Evolutionary conservation across 2,888 invertebrate species (phyloP).

Genomic region (Lamellibrachia columna): DNA sequence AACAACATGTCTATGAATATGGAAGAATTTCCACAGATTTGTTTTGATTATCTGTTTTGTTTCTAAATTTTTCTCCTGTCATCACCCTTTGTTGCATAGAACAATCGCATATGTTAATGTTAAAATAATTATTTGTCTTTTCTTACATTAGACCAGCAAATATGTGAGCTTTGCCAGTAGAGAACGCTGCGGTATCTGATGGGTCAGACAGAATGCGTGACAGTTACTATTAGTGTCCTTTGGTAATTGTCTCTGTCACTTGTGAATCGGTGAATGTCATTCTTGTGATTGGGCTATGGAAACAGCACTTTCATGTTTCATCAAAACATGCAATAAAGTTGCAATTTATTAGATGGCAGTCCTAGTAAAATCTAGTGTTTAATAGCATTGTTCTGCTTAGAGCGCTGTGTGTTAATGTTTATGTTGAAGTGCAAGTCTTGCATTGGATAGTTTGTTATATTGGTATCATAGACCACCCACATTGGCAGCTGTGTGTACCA

Average conservation of each 20-base stretch:
- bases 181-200: background rate
- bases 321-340: background rate
- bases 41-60: too few species aligned
- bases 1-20: too few species aligned
- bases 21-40: too few species aligned
- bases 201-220: background rate
- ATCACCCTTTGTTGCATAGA: too few species aligned
- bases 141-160: too few species aligned
- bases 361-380: background rate
- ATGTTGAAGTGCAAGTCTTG: background rate
- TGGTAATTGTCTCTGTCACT: background rate
- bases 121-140: too few species aligned
- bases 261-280: background rate
- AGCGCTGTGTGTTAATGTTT: background rate
- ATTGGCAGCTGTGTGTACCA: background rate
- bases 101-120: too few species aligned
- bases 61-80: too few species aligned
- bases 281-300: background rate
- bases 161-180: too few species aligned
- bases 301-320: background rate
- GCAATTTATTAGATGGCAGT: background rate
- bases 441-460: background rate
- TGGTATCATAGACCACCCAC: background rate
- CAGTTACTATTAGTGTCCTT: background rate
- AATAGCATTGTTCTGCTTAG: background rate